Evolutionary conservation across 2,888 invertebrate genomes (phyloP), one percentile per base, ranked within the genome.

Genomic region (Leucoptera coffeella): DNA sequence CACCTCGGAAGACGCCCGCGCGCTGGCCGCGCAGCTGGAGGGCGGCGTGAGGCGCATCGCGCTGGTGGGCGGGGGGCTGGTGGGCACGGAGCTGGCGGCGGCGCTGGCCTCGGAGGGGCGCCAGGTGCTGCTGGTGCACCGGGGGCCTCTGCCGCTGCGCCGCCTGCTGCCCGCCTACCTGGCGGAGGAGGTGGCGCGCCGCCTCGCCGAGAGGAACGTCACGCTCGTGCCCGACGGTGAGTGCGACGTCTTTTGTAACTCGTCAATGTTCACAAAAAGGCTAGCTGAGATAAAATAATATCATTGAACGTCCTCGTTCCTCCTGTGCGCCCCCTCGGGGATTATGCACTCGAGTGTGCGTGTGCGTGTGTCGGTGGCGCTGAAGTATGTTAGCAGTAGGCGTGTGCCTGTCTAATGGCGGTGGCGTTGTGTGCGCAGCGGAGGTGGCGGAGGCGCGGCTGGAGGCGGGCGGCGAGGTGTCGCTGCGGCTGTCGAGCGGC

Each of bases 31-130:
- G 28, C 59, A 78, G 3, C 57, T 74, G 22, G 50, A 22, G 15
- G 12, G 23, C 12, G 73, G 22, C 17, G 23, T 23, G 15, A 15
- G 21, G 51, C 73, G 21, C 28, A 74, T 95, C 33, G 83, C 85
- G 26, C 77, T 97, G 35, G 64, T 96, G 36, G 97, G 97, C 31
- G 94, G 93, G 37, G 94, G 96, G 22, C 88, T 94, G 54, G 75
- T 94, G 28, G 96, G 94, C 17, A 85, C 88, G 41, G 97, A 97
- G 73, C 71, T 97, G 30, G 86, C 93, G 9, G 91, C 90, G 47
- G 85, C 93, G 12, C 64, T 97, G 30, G 85, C 60, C 2, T 12
- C n/a, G 22, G 12, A 22, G 22, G 12, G n/a, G 11, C 12, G 12
- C 9, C 62, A 72, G 33, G 80, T 93, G 23, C 71, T 75, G 46